These are phyloP conservation scores for Falcunculus frontatus DNA, from an alignment of 2,113 vertebrate genomes.

Conservation along the genomic window DNA sequence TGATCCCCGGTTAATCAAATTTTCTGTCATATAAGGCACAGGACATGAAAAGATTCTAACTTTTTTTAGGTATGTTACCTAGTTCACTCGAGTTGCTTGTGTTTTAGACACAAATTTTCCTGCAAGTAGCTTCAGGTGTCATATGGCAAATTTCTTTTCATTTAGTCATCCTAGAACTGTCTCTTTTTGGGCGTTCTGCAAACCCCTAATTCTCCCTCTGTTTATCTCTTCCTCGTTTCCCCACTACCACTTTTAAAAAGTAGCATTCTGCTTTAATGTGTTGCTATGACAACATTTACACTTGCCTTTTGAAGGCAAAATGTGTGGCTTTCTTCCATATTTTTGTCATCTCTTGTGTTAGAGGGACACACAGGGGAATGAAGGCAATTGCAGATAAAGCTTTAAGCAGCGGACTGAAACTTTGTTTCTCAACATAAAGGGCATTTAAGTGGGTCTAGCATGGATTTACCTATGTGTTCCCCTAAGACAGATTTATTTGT, in stretches of 20 bases:
- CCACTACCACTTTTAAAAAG: neutral
- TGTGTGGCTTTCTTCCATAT: neutral
- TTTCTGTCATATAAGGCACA: neutral
- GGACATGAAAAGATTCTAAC: neutral
- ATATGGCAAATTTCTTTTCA: neutral
- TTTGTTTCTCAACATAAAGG: neutral
- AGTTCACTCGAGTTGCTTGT: neutral
- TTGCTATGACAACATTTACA: constrained; percentile 57
- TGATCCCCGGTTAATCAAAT: neutral
- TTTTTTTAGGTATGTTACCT: neutral
- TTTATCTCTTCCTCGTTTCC: neutral
- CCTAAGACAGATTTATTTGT: neutral
- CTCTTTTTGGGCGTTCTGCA: neutral
- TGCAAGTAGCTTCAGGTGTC: neutral
- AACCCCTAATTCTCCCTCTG: neutral
- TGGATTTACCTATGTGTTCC: neutral
- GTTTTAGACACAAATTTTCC: neutral
- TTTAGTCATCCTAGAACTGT: neutral
- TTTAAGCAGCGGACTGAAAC: neutral
- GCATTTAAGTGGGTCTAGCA: neutral
- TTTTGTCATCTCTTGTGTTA: constrained; percentile 13
- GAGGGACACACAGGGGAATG: neutral
- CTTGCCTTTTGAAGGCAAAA: constrained; percentile 41
- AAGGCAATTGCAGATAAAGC: neutral
- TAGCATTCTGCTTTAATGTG: constrained; percentile 17